These are phyloP conservation scores for Platanista minor DNA, from an alignment of 2,113 vertebrate genomes.

Conservation along the genomic window DNA sequence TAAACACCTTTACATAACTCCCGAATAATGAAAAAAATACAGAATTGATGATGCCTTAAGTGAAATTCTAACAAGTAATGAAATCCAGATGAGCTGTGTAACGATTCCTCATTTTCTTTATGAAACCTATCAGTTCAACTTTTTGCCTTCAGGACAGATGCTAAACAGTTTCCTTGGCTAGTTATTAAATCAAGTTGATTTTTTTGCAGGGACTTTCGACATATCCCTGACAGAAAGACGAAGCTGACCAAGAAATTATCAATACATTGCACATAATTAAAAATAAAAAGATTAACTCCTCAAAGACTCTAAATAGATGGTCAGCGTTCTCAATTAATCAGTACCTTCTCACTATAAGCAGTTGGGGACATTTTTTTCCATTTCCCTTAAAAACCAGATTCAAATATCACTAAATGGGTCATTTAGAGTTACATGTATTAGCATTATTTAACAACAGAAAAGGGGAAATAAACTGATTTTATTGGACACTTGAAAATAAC, in stretches of 20 bases:
- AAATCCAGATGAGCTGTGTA: constrained; percentile 69
- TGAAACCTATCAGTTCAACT: constrained; percentile 53
- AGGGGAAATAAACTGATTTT: constrained; percentile 25
- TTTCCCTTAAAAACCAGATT: constrained; percentile 58
- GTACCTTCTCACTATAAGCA: constrained; percentile 29
- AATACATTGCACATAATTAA: constrained; percentile 30
- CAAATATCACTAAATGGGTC: constrained; percentile 60
- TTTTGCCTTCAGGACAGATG: constrained; percentile 53
- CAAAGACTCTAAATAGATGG: constrained; percentile 15
- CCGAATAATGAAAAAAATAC: constrained; percentile 51
- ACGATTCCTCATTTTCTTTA: constrained; percentile 59
- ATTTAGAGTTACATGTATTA: constrained; percentile 70
- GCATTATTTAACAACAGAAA: constrained; percentile 54
- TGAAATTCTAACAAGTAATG: constrained; percentile 53
- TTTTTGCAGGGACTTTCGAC: constrained; percentile 40
- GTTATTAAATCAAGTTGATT: constrained; percentile 55
- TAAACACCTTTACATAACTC: not conserved
- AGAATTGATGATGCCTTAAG: constrained; percentile 54
- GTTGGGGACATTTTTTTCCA: constrained; percentile 23
- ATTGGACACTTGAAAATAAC: constrained; percentile 55
- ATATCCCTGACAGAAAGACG: not conserved
- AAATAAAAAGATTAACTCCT: constrained; percentile 23
- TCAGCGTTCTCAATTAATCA: constrained; percentile 12
- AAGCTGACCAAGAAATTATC: constrained; percentile 23
- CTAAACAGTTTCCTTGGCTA: constrained; percentile 56